A percentile compares a stretch with the other conserved stretches of the same genome.
Conservation (phyloP, 2,797 vertebrate species). For the Malurus splendens region DNA sequence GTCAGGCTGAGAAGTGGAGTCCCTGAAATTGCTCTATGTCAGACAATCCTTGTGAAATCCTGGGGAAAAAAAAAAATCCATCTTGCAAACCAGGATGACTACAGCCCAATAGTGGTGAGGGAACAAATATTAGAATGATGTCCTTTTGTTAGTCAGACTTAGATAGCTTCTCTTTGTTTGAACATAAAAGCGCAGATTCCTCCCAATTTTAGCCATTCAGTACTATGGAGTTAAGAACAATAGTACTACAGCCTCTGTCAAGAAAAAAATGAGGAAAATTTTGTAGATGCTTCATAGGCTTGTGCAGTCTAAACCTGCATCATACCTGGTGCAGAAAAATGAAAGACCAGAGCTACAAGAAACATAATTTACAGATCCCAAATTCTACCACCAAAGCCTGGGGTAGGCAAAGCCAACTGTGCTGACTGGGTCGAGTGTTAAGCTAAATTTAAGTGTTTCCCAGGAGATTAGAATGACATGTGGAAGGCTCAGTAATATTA, state of each 20-base stretch:
- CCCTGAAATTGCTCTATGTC: neutral
- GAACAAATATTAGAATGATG: neutral
- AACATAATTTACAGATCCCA: neutral
- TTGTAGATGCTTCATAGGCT: neutral
- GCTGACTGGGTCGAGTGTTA: neutral
- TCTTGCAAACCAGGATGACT: neutral
- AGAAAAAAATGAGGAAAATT: neutral
- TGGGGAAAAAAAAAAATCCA: neutral
- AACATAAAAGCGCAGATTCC: neutral
- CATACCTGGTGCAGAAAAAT: neutral
- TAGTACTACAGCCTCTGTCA: neutral
- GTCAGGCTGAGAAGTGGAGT: rapidly evolving
- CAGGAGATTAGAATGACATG: neutral
- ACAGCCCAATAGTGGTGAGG: neutral
- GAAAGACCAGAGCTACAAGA: neutral
- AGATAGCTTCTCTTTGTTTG: neutral
- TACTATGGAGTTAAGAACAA: neutral
- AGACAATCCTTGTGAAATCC: neutral
- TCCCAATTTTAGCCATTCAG: neutral
- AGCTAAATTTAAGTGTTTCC: neutral
- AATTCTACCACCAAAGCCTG: neutral
- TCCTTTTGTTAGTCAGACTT: neutral
- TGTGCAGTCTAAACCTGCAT: neutral
- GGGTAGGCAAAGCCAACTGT: neutral
- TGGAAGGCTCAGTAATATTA: neutral